Evolutionary conservation across 1,140 invertebrate genomes (phyloP).

Genomic region (Pseudoatta argentina): DNA sequence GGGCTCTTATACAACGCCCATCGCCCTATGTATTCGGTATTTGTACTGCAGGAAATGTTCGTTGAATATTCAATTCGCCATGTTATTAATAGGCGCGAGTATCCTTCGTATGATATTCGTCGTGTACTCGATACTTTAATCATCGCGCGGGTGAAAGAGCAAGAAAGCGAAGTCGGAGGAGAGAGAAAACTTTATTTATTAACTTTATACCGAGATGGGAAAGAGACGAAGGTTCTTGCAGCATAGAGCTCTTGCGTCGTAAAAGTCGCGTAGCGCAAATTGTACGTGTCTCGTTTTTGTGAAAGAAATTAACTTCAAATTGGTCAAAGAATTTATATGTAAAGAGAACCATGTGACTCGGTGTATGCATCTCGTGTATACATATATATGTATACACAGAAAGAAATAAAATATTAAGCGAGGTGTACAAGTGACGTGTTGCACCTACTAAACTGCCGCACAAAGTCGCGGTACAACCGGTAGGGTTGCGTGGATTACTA

Average conservation of each 20-base stretch:
- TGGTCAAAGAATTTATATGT: conserved; percentile 34
- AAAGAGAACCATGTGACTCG: background rate
- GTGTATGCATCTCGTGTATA: background rate
- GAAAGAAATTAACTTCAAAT: conserved; percentile 25
- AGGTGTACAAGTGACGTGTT: conserved; percentile 37
- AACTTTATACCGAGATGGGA: background rate
- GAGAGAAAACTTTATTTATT: background rate
- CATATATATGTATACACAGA: background rate
- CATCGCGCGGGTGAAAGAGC: background rate
- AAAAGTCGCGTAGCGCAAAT: background rate
- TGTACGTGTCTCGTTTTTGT: background rate
- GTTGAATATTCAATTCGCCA: conserved; percentile 57
- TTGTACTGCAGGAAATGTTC: conserved; percentile 32
- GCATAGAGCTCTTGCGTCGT: background rate
- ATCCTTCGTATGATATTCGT: background rate
- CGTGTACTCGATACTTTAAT: conserved; percentile 35
- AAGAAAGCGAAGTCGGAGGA: conserved; percentile 8
- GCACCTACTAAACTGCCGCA: conserved; percentile 33
- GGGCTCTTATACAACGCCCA: conserved; percentile 4
- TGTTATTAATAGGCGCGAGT: conserved; percentile 46
- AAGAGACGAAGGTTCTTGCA: background rate
- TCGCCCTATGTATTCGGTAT: conserved; percentile 21
- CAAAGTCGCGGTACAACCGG: conserved; percentile 16
- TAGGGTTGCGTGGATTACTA: conserved; percentile 2
- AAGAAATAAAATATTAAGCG: conserved; percentile 47